Evolutionary conservation across 2,113 vertebrate genomes (phyloP).

Genomic region (Ancistrus triradiatus): DNA sequence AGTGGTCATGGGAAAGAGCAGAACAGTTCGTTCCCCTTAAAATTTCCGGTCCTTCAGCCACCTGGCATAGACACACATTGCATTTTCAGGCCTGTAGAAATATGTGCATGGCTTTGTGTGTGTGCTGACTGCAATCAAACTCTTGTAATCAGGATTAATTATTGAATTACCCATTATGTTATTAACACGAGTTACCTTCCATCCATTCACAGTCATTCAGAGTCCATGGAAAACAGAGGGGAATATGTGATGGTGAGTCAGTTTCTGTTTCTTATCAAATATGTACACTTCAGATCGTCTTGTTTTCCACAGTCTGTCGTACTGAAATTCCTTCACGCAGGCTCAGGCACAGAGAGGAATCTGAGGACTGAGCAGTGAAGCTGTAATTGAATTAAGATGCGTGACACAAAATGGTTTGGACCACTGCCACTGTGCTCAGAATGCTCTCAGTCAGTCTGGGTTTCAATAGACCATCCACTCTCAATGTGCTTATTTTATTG

Average conservation of each 20-base stretch:
- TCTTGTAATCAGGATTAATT: not conserved
- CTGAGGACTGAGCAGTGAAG: constrained; percentile 21
- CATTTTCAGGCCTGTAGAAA: constrained; percentile 9
- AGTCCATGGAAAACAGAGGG: constrained; percentile 45
- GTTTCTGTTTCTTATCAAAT: not conserved
- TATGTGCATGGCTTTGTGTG: not conserved
- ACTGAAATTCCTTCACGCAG: constrained; percentile 27
- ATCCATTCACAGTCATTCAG: constrained; percentile 46
- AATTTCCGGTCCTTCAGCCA: constrained; percentile 39
- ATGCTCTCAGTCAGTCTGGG: constrained; percentile 41
- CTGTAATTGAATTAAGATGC: constrained; percentile 49
- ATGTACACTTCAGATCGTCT: not conserved
- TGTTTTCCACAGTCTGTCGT: constrained; percentile 20
- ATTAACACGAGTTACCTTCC: not conserved
- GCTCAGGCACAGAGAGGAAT: constrained; percentile 30
- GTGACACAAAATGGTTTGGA: constrained; percentile 42
- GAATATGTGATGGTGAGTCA: constrained; percentile 68
- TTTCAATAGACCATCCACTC: constrained; percentile 51
- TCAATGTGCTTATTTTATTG: constrained; percentile 36
- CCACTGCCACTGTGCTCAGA: constrained; percentile 29
- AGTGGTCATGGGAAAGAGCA: constrained; percentile 41
- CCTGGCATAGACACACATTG: constrained; percentile 19
- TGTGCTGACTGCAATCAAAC: not conserved
- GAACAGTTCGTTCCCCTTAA: constrained; percentile 29
- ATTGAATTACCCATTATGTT: not conserved